phyloP scores from a whole-genome alignment of 2,797 vertebrate species.

The Hirundo rustica region DNA sequence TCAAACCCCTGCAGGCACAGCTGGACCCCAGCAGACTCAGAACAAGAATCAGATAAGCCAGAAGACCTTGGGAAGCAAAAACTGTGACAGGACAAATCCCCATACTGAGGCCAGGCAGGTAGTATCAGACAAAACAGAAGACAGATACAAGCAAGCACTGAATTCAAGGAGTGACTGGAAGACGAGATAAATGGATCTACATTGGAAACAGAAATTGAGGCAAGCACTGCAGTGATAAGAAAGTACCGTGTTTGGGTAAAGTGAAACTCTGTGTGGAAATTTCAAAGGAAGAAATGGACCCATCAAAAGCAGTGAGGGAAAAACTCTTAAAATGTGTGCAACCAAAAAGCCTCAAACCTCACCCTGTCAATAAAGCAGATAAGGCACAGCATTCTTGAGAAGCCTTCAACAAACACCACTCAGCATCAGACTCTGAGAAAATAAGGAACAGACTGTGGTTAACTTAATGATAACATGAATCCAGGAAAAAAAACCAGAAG shows the following conservation, averaged over 20 bases:
- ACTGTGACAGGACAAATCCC: neutral
- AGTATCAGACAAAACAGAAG: neutral
- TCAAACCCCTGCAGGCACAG: neutral
- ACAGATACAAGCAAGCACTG: neutral
- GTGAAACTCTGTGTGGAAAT: neutral
- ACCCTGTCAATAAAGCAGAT: neutral
- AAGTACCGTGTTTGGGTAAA: neutral
- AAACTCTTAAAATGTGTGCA: slow-evolving; percentile 11
- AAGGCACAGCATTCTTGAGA: slow-evolving; percentile 52
- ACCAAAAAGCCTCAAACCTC: neutral
- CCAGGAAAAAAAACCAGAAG: slow-evolving; percentile 59
- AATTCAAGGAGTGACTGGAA: neutral
- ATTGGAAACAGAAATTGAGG: neutral
- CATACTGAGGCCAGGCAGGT: neutral
- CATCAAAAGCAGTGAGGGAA: neutral
- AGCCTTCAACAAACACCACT: neutral
- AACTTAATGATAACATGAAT: slow-evolving; percentile 53
- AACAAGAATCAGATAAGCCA: neutral
- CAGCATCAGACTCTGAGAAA: slow-evolving; percentile 30
- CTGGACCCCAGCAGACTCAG: neutral
- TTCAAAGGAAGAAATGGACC: neutral
- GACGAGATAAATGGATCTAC: neutral
- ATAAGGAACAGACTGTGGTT: slow-evolving; percentile 17
- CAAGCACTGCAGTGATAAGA: neutral
- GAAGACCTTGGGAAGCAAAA: neutral